Base-by-base conservation (phyloP, 1,140 invertebrate species). In the Bombus superbus region DNA sequence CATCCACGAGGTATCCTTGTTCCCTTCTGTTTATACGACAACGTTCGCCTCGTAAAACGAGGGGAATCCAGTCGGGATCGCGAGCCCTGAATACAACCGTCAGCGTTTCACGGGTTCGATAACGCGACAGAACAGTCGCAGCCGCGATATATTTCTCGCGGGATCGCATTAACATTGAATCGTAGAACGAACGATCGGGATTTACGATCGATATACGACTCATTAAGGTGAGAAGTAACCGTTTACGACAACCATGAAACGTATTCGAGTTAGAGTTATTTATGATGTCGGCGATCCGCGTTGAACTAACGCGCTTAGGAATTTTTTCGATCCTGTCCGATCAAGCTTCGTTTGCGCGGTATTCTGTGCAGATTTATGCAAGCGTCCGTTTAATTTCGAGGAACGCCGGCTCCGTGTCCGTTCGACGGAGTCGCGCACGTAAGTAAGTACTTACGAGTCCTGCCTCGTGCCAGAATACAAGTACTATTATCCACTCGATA, bases 401-500 rank as follows among this genome's bases (percentile, higher is more conserved):
- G 62, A 47, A 57, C 64, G 57, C 44, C 57, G 57, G 62, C 84
- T 64, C 22, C 35, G 47, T 13, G 68, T 42, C 62, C 64, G 47
- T 53, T 53, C 47, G 47, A 66, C 4, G n/a, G 11, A 66, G 64
- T 66, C n/a, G 13, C 47, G 18, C 18, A 53, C 47, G 62, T 32
- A 66, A 32, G 64, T 32, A 35, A 66, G n/a, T 66, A 32, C 64
- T 74, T 72, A 77, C 81, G 81, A 78, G 76, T 81, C 68, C 44
- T n/a, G 53, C 35, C 40, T 32, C 22, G 77, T 62, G 57, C 35
- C 59, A 64, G 80, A 72, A 42, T 38, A n/a, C 76, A n/a, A 59
- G 64, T 72, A 18, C 81, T 88, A 86, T 90, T 90, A 81, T 83
- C 76, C 75, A 68, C 71, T 64, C 86, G 87, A 90, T 89, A 89